Conservation (phyloP, 1,140 invertebrate genomes). For the Onthophagus taurus region DNA sequence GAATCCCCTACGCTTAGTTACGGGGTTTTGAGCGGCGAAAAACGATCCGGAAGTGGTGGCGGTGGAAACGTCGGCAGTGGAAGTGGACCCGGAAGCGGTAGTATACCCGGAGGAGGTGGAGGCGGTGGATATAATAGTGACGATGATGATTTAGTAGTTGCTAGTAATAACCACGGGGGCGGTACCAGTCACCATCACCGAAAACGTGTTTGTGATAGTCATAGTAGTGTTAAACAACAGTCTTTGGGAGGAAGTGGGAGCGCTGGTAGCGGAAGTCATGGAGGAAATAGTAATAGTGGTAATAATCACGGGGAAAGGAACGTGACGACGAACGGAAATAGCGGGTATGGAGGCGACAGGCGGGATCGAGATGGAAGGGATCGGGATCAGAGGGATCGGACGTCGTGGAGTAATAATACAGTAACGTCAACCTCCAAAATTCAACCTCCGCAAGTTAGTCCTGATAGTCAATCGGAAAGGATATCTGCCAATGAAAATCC, state of each 20-base stretch:
- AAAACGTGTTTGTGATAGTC: slow-evolving; percentile 21
- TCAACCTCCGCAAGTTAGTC: slow-evolving; percentile 22
- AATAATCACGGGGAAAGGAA: neutral
- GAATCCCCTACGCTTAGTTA: slow-evolving; percentile 28
- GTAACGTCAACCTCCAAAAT: slow-evolving; percentile 25
- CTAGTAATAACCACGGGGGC: neutral
- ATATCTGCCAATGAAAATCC: slow-evolving; percentile 36
- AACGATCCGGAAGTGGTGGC: slow-evolving; percentile 7
- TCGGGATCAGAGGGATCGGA: slow-evolving; percentile 17
- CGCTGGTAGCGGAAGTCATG: neutral
- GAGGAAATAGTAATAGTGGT: neutral
- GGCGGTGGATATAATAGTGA: too few relatives aligned
- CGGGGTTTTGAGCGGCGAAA: slow-evolving; percentile 20
- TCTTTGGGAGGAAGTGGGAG: too few relatives aligned
- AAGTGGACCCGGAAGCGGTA: too few relatives aligned
- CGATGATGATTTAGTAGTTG: neutral
- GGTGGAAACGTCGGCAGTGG: neutral
- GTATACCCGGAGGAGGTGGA: too few relatives aligned
- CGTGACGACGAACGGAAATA: slow-evolving; percentile 1
- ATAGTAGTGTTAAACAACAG: slow-evolving; percentile 16
- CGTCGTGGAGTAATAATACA: slow-evolving; percentile 28
- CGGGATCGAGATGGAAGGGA: neutral
- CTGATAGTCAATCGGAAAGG: slow-evolving; percentile 34
- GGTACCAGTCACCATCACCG: too few relatives aligned
- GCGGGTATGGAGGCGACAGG: neutral